phyloP scores from a whole-genome alignment of 1,140 invertebrate species.

The Vanessa tameamea region DNA sequence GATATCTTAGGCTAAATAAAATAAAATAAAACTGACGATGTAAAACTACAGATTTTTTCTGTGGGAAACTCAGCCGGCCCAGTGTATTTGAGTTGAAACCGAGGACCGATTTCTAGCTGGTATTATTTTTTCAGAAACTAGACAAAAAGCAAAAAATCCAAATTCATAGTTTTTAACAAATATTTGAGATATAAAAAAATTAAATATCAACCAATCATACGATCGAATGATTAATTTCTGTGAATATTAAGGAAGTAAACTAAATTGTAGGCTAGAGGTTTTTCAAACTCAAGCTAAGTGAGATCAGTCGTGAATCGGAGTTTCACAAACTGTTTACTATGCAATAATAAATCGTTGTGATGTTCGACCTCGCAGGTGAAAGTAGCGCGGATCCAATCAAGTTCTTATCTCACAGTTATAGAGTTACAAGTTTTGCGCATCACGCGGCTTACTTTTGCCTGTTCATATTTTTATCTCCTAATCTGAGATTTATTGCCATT shows the following conservation, averaged over 20 bases:
- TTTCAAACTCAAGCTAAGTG: neutral
- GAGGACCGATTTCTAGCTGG: too few species aligned
- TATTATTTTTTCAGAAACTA: too few species aligned
- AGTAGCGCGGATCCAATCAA: conserved; percentile 16
- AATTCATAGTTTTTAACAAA: too few species aligned
- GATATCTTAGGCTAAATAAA: too few species aligned
- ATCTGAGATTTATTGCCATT: conserved; percentile 4
- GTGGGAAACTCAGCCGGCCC: too few species aligned
- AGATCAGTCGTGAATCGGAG: neutral
- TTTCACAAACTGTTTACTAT: conserved; percentile 7
- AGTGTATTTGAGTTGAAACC: too few species aligned
- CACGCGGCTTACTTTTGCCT: conserved; percentile 12
- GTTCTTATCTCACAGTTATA: conserved; percentile 17
- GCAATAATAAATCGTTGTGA: conserved; percentile 10
- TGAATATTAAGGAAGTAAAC: neutral
- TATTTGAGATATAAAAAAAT: too few species aligned
- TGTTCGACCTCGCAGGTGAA: conserved; percentile 19
- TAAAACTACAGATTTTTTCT: too few species aligned
- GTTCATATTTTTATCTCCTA: neutral
- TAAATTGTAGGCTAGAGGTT: neutral
- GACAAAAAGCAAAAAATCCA: too few species aligned
- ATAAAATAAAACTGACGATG: too few species aligned
- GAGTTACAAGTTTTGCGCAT: conserved; percentile 14
- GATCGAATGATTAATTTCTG: neutral
- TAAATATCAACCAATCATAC: too few species aligned